phyloP scores from a whole-genome alignment of 2,797 vertebrate species.

The Acanthurus tractus region DNA sequence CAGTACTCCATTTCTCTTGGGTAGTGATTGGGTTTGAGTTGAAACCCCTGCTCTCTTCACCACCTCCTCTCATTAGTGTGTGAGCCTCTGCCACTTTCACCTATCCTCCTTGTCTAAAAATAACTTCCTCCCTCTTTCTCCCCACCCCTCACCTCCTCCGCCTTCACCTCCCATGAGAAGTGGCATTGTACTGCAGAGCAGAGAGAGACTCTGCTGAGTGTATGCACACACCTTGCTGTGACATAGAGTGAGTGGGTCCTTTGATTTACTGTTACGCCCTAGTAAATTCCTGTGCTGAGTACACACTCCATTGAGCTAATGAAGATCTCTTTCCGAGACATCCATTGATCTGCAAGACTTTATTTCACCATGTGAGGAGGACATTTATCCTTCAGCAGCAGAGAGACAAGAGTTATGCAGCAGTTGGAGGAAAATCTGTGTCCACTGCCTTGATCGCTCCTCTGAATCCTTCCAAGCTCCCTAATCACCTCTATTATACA shows the following conservation, averaged over 20 bases:
- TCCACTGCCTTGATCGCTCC: not conserved
- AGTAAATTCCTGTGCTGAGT: constrained; percentile 56
- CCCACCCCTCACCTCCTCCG: constrained; percentile 16
- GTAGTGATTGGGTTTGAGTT: not conserved
- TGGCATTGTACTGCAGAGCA: constrained; percentile 36
- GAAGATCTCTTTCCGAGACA: constrained; percentile 65
- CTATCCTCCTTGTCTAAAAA: constrained; percentile 69
- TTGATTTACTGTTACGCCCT: constrained; percentile 59
- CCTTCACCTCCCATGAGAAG: constrained; percentile 55
- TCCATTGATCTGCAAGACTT: constrained; percentile 67
- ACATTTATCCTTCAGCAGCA: constrained; percentile 64
- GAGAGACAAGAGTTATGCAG: constrained; percentile 40
- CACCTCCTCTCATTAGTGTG: constrained; percentile 58
- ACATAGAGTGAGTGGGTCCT: constrained; percentile 19
- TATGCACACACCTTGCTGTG: constrained; percentile 2
- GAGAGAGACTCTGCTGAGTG: constrained; percentile 10
- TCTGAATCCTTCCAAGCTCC: constrained; percentile 13
- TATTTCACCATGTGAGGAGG: constrained; percentile 45
- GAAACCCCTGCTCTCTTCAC: constrained; percentile 32
- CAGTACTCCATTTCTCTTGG: constrained; percentile 15
- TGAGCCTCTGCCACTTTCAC: constrained; percentile 55
- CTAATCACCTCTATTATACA: not conserved
- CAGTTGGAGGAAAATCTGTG: constrained; percentile 20
- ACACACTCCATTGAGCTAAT: constrained; percentile 71
- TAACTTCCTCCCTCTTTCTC: constrained; percentile 48